A percentile compares a stretch with the other conserved stretches of the same genome.
Conservation (phyloP, 2,113 vertebrate genomes). For the Cnemophilus loriae region DNA sequence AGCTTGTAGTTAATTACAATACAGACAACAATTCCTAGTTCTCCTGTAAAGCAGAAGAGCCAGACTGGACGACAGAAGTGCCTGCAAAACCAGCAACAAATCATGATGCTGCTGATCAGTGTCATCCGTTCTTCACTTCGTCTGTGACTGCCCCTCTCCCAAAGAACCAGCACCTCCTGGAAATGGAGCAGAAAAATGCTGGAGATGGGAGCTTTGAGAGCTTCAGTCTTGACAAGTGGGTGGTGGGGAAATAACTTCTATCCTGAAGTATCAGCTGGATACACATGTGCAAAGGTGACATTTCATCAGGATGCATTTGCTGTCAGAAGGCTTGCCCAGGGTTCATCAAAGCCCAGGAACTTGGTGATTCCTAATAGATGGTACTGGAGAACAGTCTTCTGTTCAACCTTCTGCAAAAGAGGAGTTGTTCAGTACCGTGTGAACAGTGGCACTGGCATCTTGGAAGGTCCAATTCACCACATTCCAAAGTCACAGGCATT, state of each 20-base stretch:
- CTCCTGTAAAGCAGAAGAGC: neutral
- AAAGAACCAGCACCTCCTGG: rapidly evolving
- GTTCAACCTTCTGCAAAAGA: neutral
- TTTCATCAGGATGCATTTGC: neutral
- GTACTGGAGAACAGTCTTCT: neutral
- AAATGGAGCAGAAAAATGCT: neutral
- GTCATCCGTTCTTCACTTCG: neutral
- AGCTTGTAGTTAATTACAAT: neutral
- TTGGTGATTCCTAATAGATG: neutral
- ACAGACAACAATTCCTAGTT: neutral
- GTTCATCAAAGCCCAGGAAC: neutral
- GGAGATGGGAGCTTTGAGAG: neutral
- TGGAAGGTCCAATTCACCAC: neutral
- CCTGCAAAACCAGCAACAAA: neutral
- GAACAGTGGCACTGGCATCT: neutral
- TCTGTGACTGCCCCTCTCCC: neutral
- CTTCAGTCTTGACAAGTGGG: neutral
- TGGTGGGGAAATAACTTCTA: neutral
- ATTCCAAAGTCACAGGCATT: neutral
- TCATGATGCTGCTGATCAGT: rapidly evolving
- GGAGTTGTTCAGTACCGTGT: rapidly evolving
- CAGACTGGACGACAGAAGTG: neutral
- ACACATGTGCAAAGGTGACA: neutral
- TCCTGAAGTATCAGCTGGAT: neutral
- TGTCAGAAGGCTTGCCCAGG: neutral